Evolutionary conservation across 2,888 invertebrate species (phyloP).

Genomic region (Pomacea canaliculata): DNA sequence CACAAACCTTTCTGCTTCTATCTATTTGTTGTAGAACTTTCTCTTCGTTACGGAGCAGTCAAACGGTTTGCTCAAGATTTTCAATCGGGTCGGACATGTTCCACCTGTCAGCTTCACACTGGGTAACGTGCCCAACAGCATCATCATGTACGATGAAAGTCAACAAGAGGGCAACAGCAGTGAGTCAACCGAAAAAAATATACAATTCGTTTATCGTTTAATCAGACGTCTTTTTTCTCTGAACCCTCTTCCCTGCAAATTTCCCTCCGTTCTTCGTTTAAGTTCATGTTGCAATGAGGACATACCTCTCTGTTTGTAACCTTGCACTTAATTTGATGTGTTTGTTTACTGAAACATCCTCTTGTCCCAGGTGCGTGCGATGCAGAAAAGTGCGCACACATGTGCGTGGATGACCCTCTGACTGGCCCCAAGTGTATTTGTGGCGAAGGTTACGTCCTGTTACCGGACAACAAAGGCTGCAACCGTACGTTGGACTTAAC

Average conservation of each 20-base stretch:
- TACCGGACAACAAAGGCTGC: constrained; percentile 75
- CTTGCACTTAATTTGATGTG: no score
- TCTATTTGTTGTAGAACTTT: constrained; percentile 45
- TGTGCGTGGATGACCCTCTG: constrained; percentile 54
- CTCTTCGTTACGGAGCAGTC: constrained; percentile 64
- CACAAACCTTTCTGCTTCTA: no score
- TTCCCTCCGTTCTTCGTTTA: no score
- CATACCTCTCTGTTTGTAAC: no score
- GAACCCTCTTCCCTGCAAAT: no score
- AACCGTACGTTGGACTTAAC: constrained; percentile 66
- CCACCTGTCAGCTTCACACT: constrained; percentile 59
- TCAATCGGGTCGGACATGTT: constrained; percentile 47
- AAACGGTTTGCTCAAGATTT: constrained; percentile 55
- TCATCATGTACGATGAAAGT: constrained; percentile 61
- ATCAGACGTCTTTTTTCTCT: no score
- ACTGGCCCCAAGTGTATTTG: constrained; percentile 73
- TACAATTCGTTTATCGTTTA: no score
- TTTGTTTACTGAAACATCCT: no score
- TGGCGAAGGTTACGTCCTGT: constrained; percentile 79
- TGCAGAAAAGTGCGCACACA: constrained; percentile 53
- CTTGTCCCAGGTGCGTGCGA: constrained; percentile 46
- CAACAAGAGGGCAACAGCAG: constrained; percentile 50
- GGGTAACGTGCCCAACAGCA: constrained; percentile 57
- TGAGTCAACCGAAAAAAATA: constrained; percentile 33
- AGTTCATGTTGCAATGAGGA: no score